A percentile compares a stretch with the other conserved stretches of the same genome.
Evolutionary conservation across 2,113 vertebrate species (phyloP).

Genomic region (Meriones unguiculatus): DNA sequence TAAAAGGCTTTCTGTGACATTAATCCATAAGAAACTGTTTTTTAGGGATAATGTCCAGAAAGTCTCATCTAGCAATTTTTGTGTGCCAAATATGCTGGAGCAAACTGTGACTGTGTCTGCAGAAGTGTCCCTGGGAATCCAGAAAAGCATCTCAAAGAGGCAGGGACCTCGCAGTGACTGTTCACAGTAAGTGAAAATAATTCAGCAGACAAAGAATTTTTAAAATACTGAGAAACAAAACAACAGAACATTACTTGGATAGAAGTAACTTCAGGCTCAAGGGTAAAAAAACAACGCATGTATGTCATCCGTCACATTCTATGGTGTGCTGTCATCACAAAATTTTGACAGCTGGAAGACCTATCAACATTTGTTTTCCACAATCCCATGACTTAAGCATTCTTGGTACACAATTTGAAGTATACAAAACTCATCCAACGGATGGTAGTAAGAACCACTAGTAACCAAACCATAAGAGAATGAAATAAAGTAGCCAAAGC

Average conservation of each 20-base stretch:
- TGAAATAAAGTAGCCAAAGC: neutral
- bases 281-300: neutral
- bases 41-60: neutral
- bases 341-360: constrained; percentile 6
- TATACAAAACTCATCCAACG: neutral
- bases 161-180: neutral
- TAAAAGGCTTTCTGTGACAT: neutral
- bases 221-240: constrained; percentile 30
- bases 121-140: constrained; percentile 6
- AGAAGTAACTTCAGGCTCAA: neutral
- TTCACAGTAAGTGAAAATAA: constrained; percentile 22
- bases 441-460: neutral
- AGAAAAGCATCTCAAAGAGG: constrained; percentile 23
- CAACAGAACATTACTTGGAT: neutral
- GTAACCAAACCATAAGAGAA: neutral
- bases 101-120: neutral
- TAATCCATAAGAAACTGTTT: constrained; percentile 15
- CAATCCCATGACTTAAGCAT: constrained; percentile 2
- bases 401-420: constrained; percentile 64
- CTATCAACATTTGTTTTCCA: constrained; percentile 11
- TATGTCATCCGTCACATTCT: neutral
- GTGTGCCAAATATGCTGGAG: constrained; percentile 18
- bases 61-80: constrained; percentile 48
- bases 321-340: neutral
- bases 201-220: neutral